Percentiles rank a stretch among this genome's conserved stretches.
Evolutionary conservation across 2,888 invertebrate genomes (phyloP).

Genomic region (Scaptomyza parva): DNA sequence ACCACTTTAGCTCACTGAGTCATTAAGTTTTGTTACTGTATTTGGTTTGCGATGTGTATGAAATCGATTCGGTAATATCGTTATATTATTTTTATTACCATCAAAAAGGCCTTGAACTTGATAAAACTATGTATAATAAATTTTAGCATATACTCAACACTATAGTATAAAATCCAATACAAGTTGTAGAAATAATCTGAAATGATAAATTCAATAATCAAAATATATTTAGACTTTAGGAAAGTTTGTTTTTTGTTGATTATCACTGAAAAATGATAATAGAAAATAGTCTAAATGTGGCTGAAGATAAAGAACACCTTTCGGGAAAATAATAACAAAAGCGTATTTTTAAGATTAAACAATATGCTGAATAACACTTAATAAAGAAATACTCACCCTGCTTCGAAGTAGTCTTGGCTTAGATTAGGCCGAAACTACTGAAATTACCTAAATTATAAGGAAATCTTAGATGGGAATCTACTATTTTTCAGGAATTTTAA

Average conservation of each 20-base stretch:
- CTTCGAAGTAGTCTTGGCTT: too few relatives aligned
- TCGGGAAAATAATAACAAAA: not conserved
- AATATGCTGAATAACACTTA: not conserved
- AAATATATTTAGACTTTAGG: not conserved
- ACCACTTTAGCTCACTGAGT: constrained; percentile 29
- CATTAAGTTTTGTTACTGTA: constrained; percentile 15
- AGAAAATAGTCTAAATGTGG: constrained; percentile 3
- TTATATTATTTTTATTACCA: constrained; percentile 2
- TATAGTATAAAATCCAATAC: too few relatives aligned
- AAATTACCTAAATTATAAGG: not conserved
- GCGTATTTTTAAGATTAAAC: not conserved
- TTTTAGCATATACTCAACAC: not conserved
- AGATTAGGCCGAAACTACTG: constrained; percentile 5
- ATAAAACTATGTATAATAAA: constrained; percentile 2
- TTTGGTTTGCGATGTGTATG: not conserved
- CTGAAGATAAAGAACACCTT: constrained; percentile 5
- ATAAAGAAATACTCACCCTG: too few relatives aligned
- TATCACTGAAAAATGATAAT: not conserved
- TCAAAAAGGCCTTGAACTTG: constrained; percentile 35
- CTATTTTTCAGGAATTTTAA: not conserved
- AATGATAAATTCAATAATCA: constrained; percentile 4
- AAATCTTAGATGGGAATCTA: not conserved
- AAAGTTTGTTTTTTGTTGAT: constrained; percentile 2
- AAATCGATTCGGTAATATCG: not conserved
- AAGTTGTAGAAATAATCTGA: too few relatives aligned